Conservation (phyloP, 2,113 vertebrate species). For the Python bivittatus region DNA sequence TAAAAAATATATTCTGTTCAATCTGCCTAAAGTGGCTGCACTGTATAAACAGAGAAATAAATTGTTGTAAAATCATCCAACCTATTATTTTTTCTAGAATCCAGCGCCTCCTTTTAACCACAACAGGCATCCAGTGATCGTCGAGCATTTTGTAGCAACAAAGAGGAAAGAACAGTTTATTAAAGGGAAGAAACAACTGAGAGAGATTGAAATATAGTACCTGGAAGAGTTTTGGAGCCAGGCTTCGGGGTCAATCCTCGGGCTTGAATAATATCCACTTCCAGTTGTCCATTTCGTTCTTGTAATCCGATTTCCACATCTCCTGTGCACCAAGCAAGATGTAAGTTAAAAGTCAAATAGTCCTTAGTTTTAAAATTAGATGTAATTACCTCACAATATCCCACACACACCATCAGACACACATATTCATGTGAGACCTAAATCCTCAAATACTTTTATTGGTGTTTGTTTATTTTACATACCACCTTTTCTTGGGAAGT, state of each 20-base stretch:
- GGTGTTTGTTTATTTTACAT: background rate
- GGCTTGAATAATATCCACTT: slow-evolving; percentile 98
- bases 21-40: background rate
- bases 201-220: slow-evolving; percentile 65
- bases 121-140: background rate
- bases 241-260: slow-evolving; percentile 93
- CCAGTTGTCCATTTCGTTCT: slow-evolving; percentile 93
- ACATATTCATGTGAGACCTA: background rate
- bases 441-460: background rate
- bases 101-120: background rate
- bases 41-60: background rate
- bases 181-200: background rate
- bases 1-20: background rate
- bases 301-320: slow-evolving; percentile 94
- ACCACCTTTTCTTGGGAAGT: background rate
- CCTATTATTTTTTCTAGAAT: background rate
- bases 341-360: background rate
- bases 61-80: background rate
- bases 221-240: slow-evolving; percentile 95
- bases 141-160: slow-evolving; percentile 7
- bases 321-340: slow-evolving; percentile 71
- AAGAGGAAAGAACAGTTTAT: background rate
- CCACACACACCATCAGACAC: background rate
- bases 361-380: background rate
- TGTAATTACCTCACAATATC: background rate